Percentiles rank a stretch among this genome's conserved stretches.
Conservation (phyloP, 2,888 invertebrate genomes). For the Hofmannophila pseudospretella region DNA sequence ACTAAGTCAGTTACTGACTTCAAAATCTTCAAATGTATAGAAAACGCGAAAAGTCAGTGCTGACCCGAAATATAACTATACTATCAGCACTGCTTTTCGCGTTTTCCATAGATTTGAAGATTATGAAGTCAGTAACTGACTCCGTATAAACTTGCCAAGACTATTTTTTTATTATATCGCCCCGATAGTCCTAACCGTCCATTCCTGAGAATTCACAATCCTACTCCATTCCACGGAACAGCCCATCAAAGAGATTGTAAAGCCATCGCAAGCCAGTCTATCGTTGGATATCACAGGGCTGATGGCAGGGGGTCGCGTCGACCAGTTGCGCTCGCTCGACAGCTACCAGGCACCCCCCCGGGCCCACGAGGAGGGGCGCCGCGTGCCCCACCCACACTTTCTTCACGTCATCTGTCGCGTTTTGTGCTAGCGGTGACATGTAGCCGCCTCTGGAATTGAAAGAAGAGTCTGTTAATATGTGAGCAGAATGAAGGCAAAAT, state of each 20-base stretch:
- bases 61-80: no score
- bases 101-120: no score
- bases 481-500: no score
- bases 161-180: no score
- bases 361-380: conserved; percentile 57
- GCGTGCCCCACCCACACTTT: conserved; percentile 67
- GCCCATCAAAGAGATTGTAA: conserved; percentile 42
- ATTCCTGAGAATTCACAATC: not conserved
- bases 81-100: no score
- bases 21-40: no score
- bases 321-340: conserved; percentile 65
- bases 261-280: conserved; percentile 34
- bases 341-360: conserved; percentile 63
- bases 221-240: conserved; percentile 32
- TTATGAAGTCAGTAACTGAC: no score
- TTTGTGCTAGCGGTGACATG: conserved; percentile 59
- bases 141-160: no score
- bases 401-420: conserved; percentile 57
- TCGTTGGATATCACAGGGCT: conserved; percentile 69
- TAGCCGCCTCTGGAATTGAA: conserved; percentile 61
- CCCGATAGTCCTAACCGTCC: no score
- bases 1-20: no score
- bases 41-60: no score
- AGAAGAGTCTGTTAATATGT: conserved; percentile 7
- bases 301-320: conserved; percentile 38